Evolutionary conservation across 1,140 invertebrate genomes (phyloP).

Genomic region (Mamestra configurata): DNA sequence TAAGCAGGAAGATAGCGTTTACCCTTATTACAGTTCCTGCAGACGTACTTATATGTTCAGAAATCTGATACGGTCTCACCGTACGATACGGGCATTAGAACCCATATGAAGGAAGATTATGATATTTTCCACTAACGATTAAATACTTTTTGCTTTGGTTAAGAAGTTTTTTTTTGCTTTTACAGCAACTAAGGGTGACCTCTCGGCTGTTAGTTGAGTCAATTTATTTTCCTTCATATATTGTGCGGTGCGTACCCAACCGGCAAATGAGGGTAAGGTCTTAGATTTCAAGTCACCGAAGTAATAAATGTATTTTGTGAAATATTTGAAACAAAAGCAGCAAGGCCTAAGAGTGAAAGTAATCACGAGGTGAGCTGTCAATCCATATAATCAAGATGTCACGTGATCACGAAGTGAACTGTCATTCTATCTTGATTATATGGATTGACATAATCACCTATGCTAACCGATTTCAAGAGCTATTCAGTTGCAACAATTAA

Average conservation of each 20-base stretch:
- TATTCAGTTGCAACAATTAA: no score
- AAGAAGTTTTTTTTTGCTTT: neutral
- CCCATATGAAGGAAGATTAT: neutral
- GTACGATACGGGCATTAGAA: neutral
- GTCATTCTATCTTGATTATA: no score
- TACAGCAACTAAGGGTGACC: neutral
- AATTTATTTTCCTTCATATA: neutral
- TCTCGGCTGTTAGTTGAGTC: neutral
- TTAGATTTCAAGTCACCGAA: neutral
- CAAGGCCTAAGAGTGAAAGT: neutral
- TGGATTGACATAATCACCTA: no score
- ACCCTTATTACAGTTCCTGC: slow-evolving; percentile 47
- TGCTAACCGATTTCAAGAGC: no score
- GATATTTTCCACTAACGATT: neutral
- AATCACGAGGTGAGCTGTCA: no score
- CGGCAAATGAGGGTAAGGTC: slow-evolving; percentile 20
- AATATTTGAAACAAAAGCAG: neutral
- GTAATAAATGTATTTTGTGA: neutral
- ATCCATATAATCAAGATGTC: no score
- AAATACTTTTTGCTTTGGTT: neutral
- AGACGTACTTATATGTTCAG: neutral
- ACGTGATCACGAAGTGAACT: no score
- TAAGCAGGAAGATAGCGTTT: slow-evolving; percentile 28
- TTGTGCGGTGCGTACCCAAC: neutral
- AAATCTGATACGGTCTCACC: neutral